Evolutionary conservation across 2,888 invertebrate genomes (phyloP).

Genomic region (Latrodectus hesperus): DNA sequence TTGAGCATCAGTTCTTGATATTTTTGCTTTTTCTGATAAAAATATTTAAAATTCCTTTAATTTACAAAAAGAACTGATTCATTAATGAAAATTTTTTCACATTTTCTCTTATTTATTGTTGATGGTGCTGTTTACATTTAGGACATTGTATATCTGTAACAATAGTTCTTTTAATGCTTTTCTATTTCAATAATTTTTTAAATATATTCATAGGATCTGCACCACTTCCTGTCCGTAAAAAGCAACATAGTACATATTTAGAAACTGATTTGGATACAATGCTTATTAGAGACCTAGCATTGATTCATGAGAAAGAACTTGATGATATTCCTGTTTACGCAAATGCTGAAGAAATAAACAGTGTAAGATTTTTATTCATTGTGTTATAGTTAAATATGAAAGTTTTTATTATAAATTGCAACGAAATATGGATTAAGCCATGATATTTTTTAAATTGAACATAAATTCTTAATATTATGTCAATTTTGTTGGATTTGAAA

Average conservation of each 20-base stretch:
- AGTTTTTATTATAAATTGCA: no score
- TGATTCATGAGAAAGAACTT: conserved; percentile 37
- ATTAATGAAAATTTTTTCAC: not conserved
- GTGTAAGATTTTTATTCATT: conserved; percentile 7
- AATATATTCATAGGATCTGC: conserved; percentile 65
- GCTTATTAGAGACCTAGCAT: conserved; percentile 80
- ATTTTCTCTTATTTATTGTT: not conserved
- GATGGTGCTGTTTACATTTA: no score
- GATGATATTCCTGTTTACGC: conserved; percentile 64
- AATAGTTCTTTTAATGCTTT: no score
- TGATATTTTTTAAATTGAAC: no score
- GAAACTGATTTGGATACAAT: conserved; percentile 93
- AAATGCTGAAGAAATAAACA: conserved; percentile 64
- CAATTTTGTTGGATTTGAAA: no score
- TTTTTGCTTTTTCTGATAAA: no score
- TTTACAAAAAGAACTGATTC: not conserved
- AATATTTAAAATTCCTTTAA: no score
- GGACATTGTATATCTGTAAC: no score
- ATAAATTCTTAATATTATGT: no score
- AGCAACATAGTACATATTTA: conserved; percentile 82
- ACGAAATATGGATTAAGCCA: no score
- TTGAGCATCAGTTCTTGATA: no score
- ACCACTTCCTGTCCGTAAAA: conserved; percentile 70
- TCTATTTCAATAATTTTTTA: no score
- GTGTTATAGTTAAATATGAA: not conserved